Conservation (phyloP, 2,888 invertebrate genomes). For the Anoplius nigerrimus region DNA sequence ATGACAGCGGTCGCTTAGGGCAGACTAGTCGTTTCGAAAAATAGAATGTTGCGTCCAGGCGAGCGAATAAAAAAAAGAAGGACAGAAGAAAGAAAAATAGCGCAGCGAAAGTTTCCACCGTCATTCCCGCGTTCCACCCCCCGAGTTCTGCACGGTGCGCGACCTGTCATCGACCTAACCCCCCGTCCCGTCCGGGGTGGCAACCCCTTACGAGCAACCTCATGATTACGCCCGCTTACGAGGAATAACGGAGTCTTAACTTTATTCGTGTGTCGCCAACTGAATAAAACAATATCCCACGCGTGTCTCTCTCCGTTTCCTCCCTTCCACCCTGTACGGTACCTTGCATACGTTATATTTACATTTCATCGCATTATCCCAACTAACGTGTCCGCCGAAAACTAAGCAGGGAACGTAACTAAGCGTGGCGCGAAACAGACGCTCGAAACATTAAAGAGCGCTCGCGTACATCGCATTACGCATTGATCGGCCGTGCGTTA, state of each 20-base stretch:
- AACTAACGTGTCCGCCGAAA: too few relatives aligned
- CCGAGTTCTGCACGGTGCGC: conserved; percentile 23
- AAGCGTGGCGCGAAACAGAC: too few relatives aligned
- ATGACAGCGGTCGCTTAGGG: conserved; percentile 18
- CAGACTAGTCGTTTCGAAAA: conserved; percentile 31
- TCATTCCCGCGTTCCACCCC: conserved; percentile 9
- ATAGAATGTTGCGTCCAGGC: conserved; percentile 23
- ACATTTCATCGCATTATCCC: too few relatives aligned
- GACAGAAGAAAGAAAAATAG: conserved; percentile 16
- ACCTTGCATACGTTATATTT: too few relatives aligned
- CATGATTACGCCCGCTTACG: conserved; percentile 35
- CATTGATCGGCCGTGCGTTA: not conserved
- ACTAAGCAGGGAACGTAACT: too few relatives aligned
- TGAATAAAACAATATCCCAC: not conserved
- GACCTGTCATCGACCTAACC: conserved; percentile 52
- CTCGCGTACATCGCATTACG: not conserved
- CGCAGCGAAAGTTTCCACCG: conserved; percentile 32
- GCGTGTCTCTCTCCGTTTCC: too few relatives aligned
- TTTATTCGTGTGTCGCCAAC: conserved; percentile 30
- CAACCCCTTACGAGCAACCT: conserved; percentile 33
- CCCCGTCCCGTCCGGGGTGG: conserved; percentile 14
- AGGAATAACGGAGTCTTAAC: conserved; percentile 33
- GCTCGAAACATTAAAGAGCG: not conserved
- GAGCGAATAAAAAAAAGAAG: conserved; percentile 1
- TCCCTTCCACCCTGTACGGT: too few relatives aligned